Evolutionary conservation across 2,888 invertebrate genomes (phyloP).

Genomic region (Tenthredo livida): DNA sequence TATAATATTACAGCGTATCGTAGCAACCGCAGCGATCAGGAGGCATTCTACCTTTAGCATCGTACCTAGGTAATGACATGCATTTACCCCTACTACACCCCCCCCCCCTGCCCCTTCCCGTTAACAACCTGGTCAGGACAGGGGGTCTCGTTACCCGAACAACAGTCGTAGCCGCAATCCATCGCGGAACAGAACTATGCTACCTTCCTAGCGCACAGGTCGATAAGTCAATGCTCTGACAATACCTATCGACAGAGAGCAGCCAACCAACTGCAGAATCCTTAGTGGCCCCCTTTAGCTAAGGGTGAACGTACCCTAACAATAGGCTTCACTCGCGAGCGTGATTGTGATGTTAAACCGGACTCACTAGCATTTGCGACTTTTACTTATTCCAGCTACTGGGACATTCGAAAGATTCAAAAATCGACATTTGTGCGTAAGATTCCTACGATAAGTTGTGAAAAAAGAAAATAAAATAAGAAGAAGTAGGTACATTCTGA

Average conservation of each 20-base stretch:
- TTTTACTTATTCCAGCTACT: neutral
- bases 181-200: conserved; percentile 54
- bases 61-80: conserved; percentile 40
- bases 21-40: conserved; percentile 28
- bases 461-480: neutral
- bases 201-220: conserved; percentile 54
- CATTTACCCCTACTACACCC: conserved; percentile 1
- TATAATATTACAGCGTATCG: conserved; percentile 38
- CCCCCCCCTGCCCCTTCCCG: neutral
- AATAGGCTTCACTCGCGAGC: conserved; percentile 30
- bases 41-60: conserved; percentile 38
- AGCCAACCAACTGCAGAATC: conserved; percentile 51
- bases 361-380: neutral
- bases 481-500: neutral
- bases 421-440: neutral
- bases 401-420: neutral
- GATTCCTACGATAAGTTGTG: neutral
- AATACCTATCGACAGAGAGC: conserved; percentile 66
- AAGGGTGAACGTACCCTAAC: conserved; percentile 53
- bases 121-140: conserved; percentile 48
- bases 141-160: conserved; percentile 64
- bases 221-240: conserved; percentile 71
- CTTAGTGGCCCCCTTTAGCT: conserved; percentile 42
- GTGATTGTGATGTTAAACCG: conserved; percentile 14
- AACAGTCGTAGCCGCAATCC: conserved; percentile 65